These are phyloP conservation scores for Pristionchus mayeri DNA, from an alignment of 2,888 invertebrate genomes.

Conservation along the genomic window DNA sequence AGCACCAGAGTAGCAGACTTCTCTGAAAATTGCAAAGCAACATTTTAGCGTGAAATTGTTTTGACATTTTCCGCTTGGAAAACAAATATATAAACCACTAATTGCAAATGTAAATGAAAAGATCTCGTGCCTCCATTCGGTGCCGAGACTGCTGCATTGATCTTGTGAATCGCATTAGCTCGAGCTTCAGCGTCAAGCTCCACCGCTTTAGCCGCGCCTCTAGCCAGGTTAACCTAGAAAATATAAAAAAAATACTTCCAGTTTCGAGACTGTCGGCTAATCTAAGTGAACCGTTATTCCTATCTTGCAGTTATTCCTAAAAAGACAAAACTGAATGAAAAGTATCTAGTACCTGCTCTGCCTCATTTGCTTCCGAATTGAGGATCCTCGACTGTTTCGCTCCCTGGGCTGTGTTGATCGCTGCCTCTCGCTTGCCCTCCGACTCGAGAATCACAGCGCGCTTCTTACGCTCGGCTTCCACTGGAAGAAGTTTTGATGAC, in stretches of 20 bases:
- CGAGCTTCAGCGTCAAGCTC: constrained; percentile 91
- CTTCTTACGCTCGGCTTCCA: constrained; percentile 96
- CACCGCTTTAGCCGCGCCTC: constrained; percentile 89
- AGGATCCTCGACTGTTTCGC: constrained; percentile 91
- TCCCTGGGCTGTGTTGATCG: constrained; percentile 89
- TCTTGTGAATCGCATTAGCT: constrained; percentile 86
- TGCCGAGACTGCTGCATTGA: constrained; percentile 82
- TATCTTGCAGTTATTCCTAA: too few species aligned
- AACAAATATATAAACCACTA: too few species aligned
- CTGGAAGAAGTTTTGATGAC: too few species aligned
- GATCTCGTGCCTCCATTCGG: constrained; percentile 40
- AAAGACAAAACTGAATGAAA: too few species aligned
- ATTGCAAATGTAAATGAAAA: too few species aligned
- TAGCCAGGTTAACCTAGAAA: constrained; percentile 71
- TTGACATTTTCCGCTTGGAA: too few species aligned
- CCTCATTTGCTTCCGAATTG: constrained; percentile 94
- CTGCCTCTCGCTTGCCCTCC: constrained; percentile 83
- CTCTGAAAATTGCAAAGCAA: constrained; percentile 77
- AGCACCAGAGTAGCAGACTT: constrained; percentile 92
- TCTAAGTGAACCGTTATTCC: too few species aligned
- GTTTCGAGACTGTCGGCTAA: too few species aligned
- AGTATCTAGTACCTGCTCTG: constrained; percentile 77
- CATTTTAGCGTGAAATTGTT: too few species aligned
- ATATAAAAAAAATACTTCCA: too few species aligned
- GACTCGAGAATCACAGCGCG: constrained; percentile 97